Conservation (phyloP, 2,888 invertebrate genomes). For the Caenorhabditis sp. region DNA sequence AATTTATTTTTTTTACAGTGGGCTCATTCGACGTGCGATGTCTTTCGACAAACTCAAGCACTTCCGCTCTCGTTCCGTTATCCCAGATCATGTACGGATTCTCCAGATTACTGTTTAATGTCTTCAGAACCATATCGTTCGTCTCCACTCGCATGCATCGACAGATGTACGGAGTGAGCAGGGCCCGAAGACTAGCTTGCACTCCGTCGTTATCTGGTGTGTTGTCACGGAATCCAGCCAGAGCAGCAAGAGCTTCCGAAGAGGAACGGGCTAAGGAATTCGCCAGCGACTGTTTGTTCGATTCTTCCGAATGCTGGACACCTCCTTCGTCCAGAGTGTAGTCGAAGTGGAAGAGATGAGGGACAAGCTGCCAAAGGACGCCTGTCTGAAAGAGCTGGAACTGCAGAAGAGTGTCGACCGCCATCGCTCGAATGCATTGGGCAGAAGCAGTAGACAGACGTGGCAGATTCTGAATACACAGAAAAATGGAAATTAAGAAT, state of each 20-base stretch:
- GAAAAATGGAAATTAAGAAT: slow-evolving; percentile 54
- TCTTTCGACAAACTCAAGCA: slow-evolving; percentile 89
- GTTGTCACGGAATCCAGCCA: slow-evolving; percentile 86
- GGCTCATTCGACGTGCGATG: slow-evolving; percentile 82
- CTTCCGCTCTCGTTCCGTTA: slow-evolving; percentile 93
- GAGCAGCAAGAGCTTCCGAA: slow-evolving; percentile 87
- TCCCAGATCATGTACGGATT: slow-evolving; percentile 98
- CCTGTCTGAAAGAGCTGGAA: slow-evolving; percentile 87
- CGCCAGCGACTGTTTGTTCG: slow-evolving; percentile 87
- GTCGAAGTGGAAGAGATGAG: slow-evolving; percentile 94
- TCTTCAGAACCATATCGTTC: slow-evolving; percentile 85
- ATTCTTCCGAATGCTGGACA: slow-evolving; percentile 73
- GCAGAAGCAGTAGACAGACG: slow-evolving; percentile 90
- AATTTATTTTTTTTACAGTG: too few relatives aligned
- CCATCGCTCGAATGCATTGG: slow-evolving; percentile 90
- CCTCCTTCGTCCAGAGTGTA: slow-evolving; percentile 96
- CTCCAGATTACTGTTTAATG: slow-evolving; percentile 94
- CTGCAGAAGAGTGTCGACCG: slow-evolving; percentile 90
- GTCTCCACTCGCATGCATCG: slow-evolving; percentile 85
- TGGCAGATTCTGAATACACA: slow-evolving; percentile 89
- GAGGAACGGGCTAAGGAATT: slow-evolving; percentile 92
- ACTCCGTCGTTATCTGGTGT: slow-evolving; percentile 84
- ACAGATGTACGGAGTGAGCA: slow-evolving; percentile 91
- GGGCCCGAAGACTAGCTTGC: slow-evolving; percentile 83
- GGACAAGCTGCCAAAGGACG: slow-evolving; percentile 91